phyloP scores from a whole-genome alignment of 1,140 invertebrate species.

The Marisa cornuarietis region DNA sequence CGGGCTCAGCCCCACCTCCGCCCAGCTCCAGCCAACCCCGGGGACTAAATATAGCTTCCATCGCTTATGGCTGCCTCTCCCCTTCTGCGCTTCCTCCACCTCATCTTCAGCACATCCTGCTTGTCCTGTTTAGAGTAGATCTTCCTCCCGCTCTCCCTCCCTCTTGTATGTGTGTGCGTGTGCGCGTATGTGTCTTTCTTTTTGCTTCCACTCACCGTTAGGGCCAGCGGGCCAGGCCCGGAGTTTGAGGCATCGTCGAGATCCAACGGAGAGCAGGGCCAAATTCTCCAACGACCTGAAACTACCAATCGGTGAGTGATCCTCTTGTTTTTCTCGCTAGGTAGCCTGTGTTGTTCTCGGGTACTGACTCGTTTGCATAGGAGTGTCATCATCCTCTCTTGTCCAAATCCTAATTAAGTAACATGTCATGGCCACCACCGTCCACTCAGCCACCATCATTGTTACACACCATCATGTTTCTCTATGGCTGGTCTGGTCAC shows the following conservation, averaged over 20 bases:
- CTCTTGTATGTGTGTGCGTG: not conserved
- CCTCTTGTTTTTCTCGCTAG: too few relatives aligned
- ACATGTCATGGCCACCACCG: not conserved
- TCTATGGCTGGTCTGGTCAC: too few relatives aligned
- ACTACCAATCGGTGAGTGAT: constrained; percentile 1
- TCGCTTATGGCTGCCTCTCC: too few relatives aligned
- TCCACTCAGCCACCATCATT: not conserved
- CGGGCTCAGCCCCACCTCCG: too few relatives aligned
- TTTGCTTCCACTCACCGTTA: not conserved
- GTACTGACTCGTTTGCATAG: not conserved
- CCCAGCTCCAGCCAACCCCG: too few relatives aligned
- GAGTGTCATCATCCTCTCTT: not conserved
- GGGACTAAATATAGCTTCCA: too few relatives aligned
- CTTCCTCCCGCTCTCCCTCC: too few relatives aligned
- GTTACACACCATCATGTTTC: too few relatives aligned
- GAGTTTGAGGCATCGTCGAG: not conserved
- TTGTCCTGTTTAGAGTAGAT: too few relatives aligned
- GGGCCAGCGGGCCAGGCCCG: not conserved
- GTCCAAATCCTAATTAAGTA: not conserved
- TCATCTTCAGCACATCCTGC: too few relatives aligned
- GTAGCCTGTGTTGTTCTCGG: not conserved
- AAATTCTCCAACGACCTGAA: constrained; percentile 5
- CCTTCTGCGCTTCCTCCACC: too few relatives aligned
- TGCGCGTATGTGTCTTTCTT: not conserved
- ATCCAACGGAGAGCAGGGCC: constrained; percentile 1